A percentile compares a stretch with the other conserved stretches of the same genome.
Evolutionary conservation across 2,113 vertebrate species (phyloP).

Genomic region (Psilopogon haemacephalus): DNA sequence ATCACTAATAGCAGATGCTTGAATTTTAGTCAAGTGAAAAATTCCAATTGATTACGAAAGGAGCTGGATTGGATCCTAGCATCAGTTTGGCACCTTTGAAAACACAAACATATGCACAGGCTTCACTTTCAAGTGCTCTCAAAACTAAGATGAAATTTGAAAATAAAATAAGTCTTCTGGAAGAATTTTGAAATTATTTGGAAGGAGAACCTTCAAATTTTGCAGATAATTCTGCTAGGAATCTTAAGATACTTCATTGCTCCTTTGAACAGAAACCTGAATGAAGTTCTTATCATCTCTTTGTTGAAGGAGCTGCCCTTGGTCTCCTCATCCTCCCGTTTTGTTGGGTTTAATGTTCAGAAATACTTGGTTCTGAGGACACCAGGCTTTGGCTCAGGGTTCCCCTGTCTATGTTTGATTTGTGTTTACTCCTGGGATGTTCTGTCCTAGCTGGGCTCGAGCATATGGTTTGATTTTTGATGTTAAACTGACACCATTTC

Average conservation of each 20-base stretch:
- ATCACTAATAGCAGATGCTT: slow-evolving; percentile 64
- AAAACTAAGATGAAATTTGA: not conserved
- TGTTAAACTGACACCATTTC: slow-evolving; percentile 56
- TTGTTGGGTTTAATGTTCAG: not conserved
- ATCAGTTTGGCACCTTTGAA: slow-evolving; percentile 63
- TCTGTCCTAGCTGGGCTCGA: slow-evolving; percentile 1
- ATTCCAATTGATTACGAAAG: slow-evolving; percentile 65
- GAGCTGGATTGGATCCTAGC: slow-evolving; percentile 43
- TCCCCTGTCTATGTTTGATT: not conserved
- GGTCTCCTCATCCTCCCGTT: not conserved
- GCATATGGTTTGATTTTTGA: slow-evolving; percentile 67
- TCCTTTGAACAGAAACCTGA: not conserved
- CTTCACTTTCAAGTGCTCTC: not conserved
- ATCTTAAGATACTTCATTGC: not conserved
- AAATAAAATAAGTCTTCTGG: not conserved
- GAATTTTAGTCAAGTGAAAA: slow-evolving; percentile 56
- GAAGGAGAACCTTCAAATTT: not conserved
- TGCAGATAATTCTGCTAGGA: not conserved
- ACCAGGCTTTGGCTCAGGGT: not conserved
- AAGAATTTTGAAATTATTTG: not conserved
- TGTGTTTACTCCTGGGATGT: slow-evolving; percentile 36
- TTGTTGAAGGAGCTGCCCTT: not conserved
- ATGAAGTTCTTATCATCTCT: not conserved
- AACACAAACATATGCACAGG: slow-evolving; percentile 41
- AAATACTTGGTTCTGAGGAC: not conserved